These are phyloP conservation scores for Strigamia maritima DNA, from an alignment of 2,888 invertebrate genomes.

Conservation along the genomic window DNA sequence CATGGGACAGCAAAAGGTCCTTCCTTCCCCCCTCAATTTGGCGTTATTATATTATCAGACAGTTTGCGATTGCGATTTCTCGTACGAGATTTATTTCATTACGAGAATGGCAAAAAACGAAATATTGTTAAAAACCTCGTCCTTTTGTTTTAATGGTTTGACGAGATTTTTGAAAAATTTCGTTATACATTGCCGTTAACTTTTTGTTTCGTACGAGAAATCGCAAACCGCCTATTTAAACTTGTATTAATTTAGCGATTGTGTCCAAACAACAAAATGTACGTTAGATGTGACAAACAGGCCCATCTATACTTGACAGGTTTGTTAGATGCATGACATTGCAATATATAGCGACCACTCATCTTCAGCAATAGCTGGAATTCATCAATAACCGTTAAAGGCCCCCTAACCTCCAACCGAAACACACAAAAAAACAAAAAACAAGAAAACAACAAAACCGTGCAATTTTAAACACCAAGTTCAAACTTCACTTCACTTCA, in stretches of 20 bases:
- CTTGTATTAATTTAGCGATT: neutral
- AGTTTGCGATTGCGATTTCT: too few species aligned
- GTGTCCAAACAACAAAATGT: neutral
- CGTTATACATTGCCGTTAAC: too few species aligned
- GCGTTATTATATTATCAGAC: too few species aligned
- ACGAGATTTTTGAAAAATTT: too few species aligned
- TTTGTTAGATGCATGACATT: conserved; percentile 30
- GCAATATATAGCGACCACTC: neutral
- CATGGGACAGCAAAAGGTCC: too few species aligned
- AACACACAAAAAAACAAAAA: neutral
- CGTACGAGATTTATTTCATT: too few species aligned
- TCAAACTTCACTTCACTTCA: neutral
- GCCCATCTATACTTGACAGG: conserved; percentile 9
- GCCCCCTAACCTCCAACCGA: neutral
- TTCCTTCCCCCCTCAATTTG: too few species aligned
- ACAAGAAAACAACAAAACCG: neutral
- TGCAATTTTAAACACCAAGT: neutral
- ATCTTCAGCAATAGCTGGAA: neutral
- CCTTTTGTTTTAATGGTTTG: too few species aligned
- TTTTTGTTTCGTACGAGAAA: too few species aligned
- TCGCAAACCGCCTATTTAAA: too few species aligned
- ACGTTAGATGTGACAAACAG: neutral
- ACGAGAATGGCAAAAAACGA: too few species aligned
- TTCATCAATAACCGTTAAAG: neutral
- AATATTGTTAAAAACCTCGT: too few species aligned